Evolutionary conservation across 2,888 invertebrate species (phyloP), one percentile per base, ranked within the genome.

Genomic region (Luperina nickerlii): DNA sequence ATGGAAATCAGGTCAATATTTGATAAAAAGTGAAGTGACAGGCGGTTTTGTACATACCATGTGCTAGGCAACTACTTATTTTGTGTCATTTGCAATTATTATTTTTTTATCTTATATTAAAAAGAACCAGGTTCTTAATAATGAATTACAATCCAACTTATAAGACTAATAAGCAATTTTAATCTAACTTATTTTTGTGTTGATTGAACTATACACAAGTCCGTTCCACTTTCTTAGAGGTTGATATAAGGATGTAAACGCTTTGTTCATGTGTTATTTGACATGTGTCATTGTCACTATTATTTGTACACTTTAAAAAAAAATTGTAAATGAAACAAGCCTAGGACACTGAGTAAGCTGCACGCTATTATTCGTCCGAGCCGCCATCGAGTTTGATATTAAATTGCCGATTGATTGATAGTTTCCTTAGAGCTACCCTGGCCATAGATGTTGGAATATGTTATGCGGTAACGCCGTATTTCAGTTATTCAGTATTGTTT

Each of bases 381-480:
- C 78, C 69, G 27, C 73, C 73, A 15, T 63, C 63, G 69, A 78
- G 78, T 75, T 76, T 69, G 54, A 86, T 88, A 88, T 86, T 86
- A 88, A 88, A 88, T 82, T 75, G 76, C 18, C n/a, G 75, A 78
- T 86, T 88, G 87, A 88, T 88, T 88, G 84, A 88, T 88, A 86
- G 88, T 86, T 88, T 78, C 73, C 69, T 71, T 62, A 69, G 2
- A 76, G 75, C 68, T 60, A 72, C 48, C 63, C 42, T 57, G 32
- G 11, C 7, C 5, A 6, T 7, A 63, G 81, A 79, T 57, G 45
- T 76, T 24, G 32, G 67, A 85, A 27, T 62, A 24, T 48, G n/a
- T 45, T 76, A 78, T 78, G 74, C 51, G 51, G 69, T 70, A 70
- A 51, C 5, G 32, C 15, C 51, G 6, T 70, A 32, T 70, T 32